Conservation (phyloP, 2,888 invertebrate species). For the Cantharis rustica region DNA sequence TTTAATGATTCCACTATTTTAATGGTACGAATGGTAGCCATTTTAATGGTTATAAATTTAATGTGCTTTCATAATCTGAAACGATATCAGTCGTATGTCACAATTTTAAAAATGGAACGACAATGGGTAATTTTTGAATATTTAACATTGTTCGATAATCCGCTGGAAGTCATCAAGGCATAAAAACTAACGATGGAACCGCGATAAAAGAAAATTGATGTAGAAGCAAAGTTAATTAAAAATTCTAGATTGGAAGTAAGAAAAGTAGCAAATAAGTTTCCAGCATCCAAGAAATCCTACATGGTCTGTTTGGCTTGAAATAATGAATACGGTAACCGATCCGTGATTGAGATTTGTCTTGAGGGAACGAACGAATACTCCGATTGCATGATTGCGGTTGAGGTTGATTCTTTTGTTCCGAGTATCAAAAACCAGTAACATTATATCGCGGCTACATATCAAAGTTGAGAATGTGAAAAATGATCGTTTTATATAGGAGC, state of each 20-base stretch:
- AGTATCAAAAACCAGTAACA: constrained; percentile 18
- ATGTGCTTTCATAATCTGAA: constrained; percentile 1
- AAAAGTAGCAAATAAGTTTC: constrained; percentile 20
- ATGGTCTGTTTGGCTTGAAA: constrained; percentile 18
- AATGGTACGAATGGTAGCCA: neutral
- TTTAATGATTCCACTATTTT: constrained; percentile 13
- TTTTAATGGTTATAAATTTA: constrained; percentile 9
- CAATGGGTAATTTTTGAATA: neutral
- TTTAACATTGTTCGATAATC: neutral
- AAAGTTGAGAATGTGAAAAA: constrained; percentile 22
- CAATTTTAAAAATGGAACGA: neutral
- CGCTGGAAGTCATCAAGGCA: neutral
- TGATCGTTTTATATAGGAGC: constrained; percentile 18
- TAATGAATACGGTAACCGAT: constrained; percentile 33
- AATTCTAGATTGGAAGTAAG: constrained; percentile 11
- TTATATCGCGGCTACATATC: constrained; percentile 25
- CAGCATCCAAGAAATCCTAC: constrained; percentile 29
- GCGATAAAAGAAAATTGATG: neutral
- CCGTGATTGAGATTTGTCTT: constrained; percentile 33
- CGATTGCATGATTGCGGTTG: constrained; percentile 22
- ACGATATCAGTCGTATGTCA: constrained; percentile 1
- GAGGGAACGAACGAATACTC: constrained; percentile 23
- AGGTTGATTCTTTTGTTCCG: constrained; percentile 22
- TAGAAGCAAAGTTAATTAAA: neutral
- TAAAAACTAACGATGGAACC: neutral